Base-by-base conservation (phyloP, 2,888 invertebrate species). In the Lissocephala sabroskyi region DNA sequence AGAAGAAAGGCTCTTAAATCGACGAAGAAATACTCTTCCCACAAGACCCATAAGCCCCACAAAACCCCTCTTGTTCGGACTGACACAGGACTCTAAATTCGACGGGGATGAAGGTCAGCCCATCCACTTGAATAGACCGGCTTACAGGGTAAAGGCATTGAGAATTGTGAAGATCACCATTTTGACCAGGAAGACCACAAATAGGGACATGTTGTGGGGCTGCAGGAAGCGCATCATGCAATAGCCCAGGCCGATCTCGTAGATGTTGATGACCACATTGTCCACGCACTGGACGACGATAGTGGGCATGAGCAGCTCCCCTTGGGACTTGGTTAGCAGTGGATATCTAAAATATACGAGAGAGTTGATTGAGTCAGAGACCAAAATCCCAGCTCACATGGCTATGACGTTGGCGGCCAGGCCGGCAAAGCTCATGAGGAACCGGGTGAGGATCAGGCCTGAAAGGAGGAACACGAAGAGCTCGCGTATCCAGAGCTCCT, bases 381-480 rank as follows among this genome's bases (percentile, higher is more conserved):
- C n/a, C n/a, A 3, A 19, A 5, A 32, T 13, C 1, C 1, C 36
- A 18, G 74, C 82, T 75, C 49, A 83, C 83, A 83, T 64, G 11
- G 84, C 84, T 36, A 81, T 62, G 4, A 82, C 62, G 36, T 80
- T 75, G n/a, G 82, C 65, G 1, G 67, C 80, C 10, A 83, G 47
- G 6, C 77, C 76, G 1, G 80, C 5, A 37, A 82, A 82, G 16
- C 75, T 76, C 3, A 77, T 30, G 1, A 67, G 2, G 35, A 82
- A 83, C 26, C 83, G 80, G 3, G 64, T 41, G 4, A 81, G 44
- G 9, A 82, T 56, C 18, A 79, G 49, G 10, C 65, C 40, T 1
- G 79, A 73, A 49, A 83, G 64, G 1, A 80, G 53, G 1, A 75
- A 49, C 13, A 61, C 59, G 13, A 81, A 59, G 10, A 79, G 19